Evolutionary conservation across 2,888 invertebrate genomes (phyloP), one percentile per base, ranked within the genome.

Genomic region (Heliconius erato): DNA sequence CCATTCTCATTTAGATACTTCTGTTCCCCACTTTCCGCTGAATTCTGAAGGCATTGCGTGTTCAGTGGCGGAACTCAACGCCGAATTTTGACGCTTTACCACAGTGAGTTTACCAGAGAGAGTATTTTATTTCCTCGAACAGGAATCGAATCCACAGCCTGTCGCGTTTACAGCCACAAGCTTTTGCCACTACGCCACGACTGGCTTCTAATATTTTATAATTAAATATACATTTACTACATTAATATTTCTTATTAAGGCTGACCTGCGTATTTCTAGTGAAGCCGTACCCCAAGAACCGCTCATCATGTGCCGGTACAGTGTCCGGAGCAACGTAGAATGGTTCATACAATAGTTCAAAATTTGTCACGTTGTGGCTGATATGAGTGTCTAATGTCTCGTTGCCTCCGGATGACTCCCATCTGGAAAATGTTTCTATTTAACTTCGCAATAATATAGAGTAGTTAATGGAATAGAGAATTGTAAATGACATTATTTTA

Each of bases 251-350:
- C n/a, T n/a, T n/a, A n/a, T n/a, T n/a, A 35, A 28, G n/a, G 7
- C 84, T 82, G 80, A 98, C 98, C 97, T 99, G 99, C 16, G 98
- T 98, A 90, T 99, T 99, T 91, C 99, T 97, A 2, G 99, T 99
- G 93, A 98, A 99, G 80, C 99, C 99, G 92, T 99, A 99, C 59
- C 99, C 99, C 79, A 98, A 96, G 94, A 99, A 99, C 81, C 98
- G 95, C 93, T 99, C 98, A 90, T 99, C 98, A 89, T 99, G 98
- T 0, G 97, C 96, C 0, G 99, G 98, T 35, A 97, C 98, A 77
- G 97, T 97, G 91, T 98, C 98, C 4, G 97, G 95, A 3, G 98
- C 97, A 80, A 99, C 98, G 94, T 98, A 99, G 95, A 99, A 99
- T 0, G 99, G 99, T 94, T 99, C 99, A 94, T 99, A 99, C 84